These are phyloP conservation scores for Andinoacara biseriatus DNA, from an alignment of 2,113 vertebrate species.

Conservation along the genomic window DNA sequence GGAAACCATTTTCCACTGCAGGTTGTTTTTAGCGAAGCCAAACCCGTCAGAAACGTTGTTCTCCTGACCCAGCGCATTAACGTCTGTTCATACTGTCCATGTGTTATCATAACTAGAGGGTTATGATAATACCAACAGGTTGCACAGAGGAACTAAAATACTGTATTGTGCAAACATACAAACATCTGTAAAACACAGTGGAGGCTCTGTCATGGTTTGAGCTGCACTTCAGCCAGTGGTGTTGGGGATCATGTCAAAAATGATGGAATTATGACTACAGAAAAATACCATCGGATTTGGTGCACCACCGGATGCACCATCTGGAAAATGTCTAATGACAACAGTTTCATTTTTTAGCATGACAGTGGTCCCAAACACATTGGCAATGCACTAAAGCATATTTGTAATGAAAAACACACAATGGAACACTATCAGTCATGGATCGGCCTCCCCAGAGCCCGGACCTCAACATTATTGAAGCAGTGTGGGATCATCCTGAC, in stretches of 20 bases:
- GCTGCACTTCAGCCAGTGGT: neutral
- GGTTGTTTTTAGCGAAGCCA: neutral
- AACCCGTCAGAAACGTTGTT: neutral
- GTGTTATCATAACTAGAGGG: too few relatives aligned
- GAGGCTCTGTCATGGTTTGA: neutral
- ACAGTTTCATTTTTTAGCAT: too few relatives aligned
- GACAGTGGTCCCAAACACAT: fast-evolving
- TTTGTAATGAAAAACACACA: too few relatives aligned
- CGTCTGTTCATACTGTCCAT: too few relatives aligned
- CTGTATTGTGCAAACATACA: neutral
- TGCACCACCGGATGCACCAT: fast-evolving
- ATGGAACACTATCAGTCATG: too few relatives aligned
- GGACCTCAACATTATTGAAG: neutral
- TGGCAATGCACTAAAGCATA: too few relatives aligned
- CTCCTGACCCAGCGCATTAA: too few relatives aligned
- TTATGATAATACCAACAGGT: neutral
- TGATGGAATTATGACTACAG: neutral
- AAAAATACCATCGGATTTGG: neutral
- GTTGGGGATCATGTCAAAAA: neutral
- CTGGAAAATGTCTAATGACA: neutral
- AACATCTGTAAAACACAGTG: neutral
- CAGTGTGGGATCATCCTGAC: neutral
- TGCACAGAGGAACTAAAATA: neutral
- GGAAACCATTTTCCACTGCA: neutral
- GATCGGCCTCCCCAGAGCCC: neutral